phyloP scores from a whole-genome alignment of 2,888 invertebrate species.

The Cryptophagus acutangulus region DNA sequence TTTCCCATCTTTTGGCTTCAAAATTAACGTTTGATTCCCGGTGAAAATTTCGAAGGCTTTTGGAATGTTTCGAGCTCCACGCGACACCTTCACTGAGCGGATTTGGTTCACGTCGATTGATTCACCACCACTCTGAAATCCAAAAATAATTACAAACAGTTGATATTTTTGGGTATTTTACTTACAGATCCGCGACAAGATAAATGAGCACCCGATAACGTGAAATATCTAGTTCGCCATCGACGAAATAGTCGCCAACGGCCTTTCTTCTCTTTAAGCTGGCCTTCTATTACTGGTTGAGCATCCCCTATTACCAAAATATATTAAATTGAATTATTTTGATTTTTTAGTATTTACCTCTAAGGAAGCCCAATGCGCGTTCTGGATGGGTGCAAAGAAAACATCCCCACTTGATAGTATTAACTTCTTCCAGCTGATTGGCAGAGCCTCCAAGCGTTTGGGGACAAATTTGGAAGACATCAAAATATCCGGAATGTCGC shows the following conservation, averaged over 20 bases:
- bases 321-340: conserved; percentile 8
- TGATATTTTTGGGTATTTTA: too few relatives aligned
- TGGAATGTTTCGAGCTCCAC: conserved; percentile 86
- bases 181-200: conserved; percentile 80
- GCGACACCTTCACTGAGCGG: conserved; percentile 87
- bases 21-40: conserved; percentile 82
- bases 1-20: conserved; percentile 91
- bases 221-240: conserved; percentile 93
- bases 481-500: conserved; percentile 81
- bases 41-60: conserved; percentile 97
- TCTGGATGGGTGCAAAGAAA: conserved; percentile 92
- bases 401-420: conserved; percentile 75
- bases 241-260: conserved; percentile 85
- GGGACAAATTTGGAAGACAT: conserved; percentile 80
- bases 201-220: conserved; percentile 85
- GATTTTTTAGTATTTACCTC: conserved; percentile 43
- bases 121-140: conserved; percentile 71
- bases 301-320: conserved; percentile 55
- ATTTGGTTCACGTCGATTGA: conserved; percentile 91
- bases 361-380: conserved; percentile 76
- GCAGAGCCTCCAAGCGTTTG: conserved; percentile 44
- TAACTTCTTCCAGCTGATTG: conserved; percentile 49
- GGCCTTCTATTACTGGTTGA: conserved; percentile 84
- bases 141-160: conserved; percentile 9
- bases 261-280: conserved; percentile 87